Conservation (phyloP, 2,113 vertebrate genomes). For the Telmatochromis bifrenatus region DNA sequence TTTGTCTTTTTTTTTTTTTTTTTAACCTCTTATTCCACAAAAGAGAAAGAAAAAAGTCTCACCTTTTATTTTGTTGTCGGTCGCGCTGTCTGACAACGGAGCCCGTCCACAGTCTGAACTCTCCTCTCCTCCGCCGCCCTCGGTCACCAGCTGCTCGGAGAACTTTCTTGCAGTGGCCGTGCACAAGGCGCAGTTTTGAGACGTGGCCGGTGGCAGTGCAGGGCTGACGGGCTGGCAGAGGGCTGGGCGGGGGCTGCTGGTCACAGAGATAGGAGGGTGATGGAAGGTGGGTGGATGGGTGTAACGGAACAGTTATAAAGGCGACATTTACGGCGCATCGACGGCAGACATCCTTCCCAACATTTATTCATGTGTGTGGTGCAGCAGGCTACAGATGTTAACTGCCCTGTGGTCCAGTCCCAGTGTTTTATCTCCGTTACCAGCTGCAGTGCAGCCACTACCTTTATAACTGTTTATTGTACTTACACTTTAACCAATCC, state of each 20-base stretch:
- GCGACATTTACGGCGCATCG: background rate
- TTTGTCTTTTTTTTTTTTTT: background rate
- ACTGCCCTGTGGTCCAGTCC: background rate
- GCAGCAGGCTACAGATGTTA: background rate
- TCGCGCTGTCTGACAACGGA: background rate
- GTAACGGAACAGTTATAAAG: background rate
- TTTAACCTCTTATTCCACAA: background rate
- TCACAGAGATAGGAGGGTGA: background rate
- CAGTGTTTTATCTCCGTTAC: background rate
- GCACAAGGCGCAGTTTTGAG: background rate
- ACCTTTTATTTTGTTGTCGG: background rate
- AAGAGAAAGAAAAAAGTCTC: background rate
- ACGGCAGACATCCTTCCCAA: accelerated
- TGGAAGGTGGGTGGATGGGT: background rate
- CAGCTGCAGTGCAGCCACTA: background rate
- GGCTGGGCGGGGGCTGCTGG: background rate
- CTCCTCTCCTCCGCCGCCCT: background rate
- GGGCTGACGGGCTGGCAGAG: background rate
- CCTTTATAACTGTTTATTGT: background rate
- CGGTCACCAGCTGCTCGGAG: background rate
- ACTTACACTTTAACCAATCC: background rate
- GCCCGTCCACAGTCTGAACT: background rate
- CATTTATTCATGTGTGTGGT: background rate
- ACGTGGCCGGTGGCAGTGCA: slow-evolving; percentile 22
- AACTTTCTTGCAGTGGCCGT: background rate